Evolutionary conservation across 2,888 invertebrate species (phyloP).

Genomic region (Nezara viridula): DNA sequence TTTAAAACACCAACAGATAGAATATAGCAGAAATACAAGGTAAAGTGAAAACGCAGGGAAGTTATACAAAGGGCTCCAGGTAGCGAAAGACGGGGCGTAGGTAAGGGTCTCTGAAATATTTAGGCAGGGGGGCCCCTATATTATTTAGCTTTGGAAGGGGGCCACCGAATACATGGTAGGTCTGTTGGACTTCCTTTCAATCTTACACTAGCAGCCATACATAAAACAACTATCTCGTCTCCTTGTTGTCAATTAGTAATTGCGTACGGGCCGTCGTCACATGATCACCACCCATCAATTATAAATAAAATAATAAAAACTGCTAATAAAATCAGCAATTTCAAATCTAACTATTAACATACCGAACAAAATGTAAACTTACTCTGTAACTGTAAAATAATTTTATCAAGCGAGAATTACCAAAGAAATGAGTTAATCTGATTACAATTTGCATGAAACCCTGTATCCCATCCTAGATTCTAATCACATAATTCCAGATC

Average conservation of each 20-base stretch:
- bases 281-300: neutral
- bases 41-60: neutral
- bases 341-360: too few species aligned
- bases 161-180: neutral
- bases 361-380: too few species aligned
- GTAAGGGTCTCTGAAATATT: constrained; percentile 37
- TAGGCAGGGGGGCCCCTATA: constrained; percentile 20
- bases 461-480: too few species aligned
- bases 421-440: too few species aligned
- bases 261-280: neutral
- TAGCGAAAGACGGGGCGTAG: constrained; percentile 12
- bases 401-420: too few species aligned
- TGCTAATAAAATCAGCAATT: too few species aligned
- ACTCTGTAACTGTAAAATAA: too few species aligned
- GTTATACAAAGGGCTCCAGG: constrained; percentile 32
- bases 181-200: constrained; percentile 46
- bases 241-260: constrained; percentile 26
- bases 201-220: constrained; percentile 14
- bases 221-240: constrained; percentile 11
- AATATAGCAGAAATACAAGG: neutral
- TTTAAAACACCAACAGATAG: neutral
- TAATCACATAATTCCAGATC: too few species aligned
- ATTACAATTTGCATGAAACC: too few species aligned
- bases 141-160: constrained; percentile 8
- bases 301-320: too few species aligned